Evolutionary conservation across 2,888 invertebrate genomes (phyloP), one percentile per base, ranked within the genome.

Genomic region (Nowickia ferox): DNA sequence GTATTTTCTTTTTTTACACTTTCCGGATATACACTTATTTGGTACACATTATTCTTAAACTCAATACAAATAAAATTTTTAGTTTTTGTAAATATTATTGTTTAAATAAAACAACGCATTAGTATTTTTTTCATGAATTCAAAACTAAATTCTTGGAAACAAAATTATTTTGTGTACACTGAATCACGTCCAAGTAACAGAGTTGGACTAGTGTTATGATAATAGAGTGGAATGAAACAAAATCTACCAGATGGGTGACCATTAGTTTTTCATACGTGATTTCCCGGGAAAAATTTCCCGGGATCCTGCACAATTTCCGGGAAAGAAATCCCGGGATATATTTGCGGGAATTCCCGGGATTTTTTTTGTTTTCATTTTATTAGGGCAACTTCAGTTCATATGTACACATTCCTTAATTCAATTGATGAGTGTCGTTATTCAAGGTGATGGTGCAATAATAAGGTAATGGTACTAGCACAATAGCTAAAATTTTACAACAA

Each of bases 141-240:
- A 51, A 59, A 63, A 59, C 10, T 53, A 74, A 53, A 19, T 53
- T 55, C 51, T 9, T 53, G 40, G 59, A 66, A 63, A 15, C 22
- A 13, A 19, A 61, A 38, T 15, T 55, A 77, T 78, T 84, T 84
- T 78, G 78, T 84, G 66, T 84, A 84, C 84, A 79, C 84, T 78
- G 74, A 83, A 83, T 83, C 72, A 83, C 75, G 40, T 61, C 38
- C 17, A 51, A 9, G 48, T 44, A 69, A 6, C 19, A 8, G 4
- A 40, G 19, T 61, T 59, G 6, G 6, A 22, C n/a, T 22, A 59
- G 19, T 19, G 1, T 38, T 6, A 17, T 2, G 1, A 40, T 11
- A 69, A 68, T 48, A 2, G 6, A 13, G 13, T 59, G 68, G 68
- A 68, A 48, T 59, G n/a, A 42, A 65, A 51, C 17, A 75, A 59